Base-by-base conservation (phyloP, 30 jellyfish, hydroid and myxozoan genomes). In the Calvadosia cruxmelitensis region DNA sequence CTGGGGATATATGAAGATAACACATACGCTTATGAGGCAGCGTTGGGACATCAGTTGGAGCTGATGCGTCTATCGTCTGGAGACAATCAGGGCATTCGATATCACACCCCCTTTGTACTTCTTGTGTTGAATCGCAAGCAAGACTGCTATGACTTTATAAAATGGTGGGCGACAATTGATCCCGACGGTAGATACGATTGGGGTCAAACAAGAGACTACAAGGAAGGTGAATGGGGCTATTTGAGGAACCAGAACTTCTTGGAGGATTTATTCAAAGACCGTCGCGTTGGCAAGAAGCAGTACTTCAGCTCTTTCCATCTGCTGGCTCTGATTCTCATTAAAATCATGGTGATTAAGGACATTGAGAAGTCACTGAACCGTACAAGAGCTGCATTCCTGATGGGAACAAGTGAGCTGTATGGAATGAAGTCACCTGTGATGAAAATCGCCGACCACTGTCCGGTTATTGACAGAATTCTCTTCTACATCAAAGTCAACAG, bases 81-180 rank as follows among this genome's bases (percentile, higher is more conserved):
- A 27, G 78, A 69, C 28, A 48, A 69, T 52, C 78, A 35, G 29
- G 74, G 74, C n/a, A 1, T 48, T 1, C 26, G 78, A 2, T 15
- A 3, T 28, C 29, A 69, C 10, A 28, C 49, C 7, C 78, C 78
- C 15, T 69, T 26, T 26, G 52, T 49, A 2, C 78, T 69, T 31
- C 51, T 42, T 49, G 78, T 69, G 24, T n/a, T 35, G 32, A 28
- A 69, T 42, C 57, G 57, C 10, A 42, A 42, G 20, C 15, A 10
- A 5, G 57, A 42, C 20, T 42, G 57, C 20, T 69, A 69, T 69
- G 78, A 29, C 49, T 69, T 69, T 29, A n/a, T 69, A 13, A 69
- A 69, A 69, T 48, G 78, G 74, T 69, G 78, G 78, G 34, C 27
- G 71, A 42, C 71, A 10, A 42, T 42, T 42, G 57, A 42, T 42